Percentiles rank a stretch among this genome's conserved stretches.
Conservation (phyloP, 2,113 vertebrate genomes). For the Opisthocomus hoazin region DNA sequence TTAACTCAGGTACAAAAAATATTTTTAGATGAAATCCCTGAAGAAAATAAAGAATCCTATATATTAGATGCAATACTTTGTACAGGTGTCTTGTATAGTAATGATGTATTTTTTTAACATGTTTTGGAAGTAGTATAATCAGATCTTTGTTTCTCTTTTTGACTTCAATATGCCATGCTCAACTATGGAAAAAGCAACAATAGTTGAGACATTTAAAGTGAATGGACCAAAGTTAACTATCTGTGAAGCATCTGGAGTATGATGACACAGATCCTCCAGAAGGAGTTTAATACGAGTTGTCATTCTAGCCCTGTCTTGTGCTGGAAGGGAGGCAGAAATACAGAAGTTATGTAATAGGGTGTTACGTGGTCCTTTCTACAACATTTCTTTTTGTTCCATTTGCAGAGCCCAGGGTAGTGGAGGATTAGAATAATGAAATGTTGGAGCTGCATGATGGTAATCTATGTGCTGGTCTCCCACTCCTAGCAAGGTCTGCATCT, state of each 20-base stretch:
- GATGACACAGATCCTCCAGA: background rate
- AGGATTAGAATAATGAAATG: background rate
- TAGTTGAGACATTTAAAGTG: background rate
- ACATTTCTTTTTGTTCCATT: background rate
- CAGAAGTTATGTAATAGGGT: background rate
- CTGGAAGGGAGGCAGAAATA: background rate
- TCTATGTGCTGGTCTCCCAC: background rate
- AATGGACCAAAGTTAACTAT: background rate
- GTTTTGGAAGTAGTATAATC: background rate
- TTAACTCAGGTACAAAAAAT: background rate
- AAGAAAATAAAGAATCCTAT: background rate
- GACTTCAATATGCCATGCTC: background rate
- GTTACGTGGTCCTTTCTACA: background rate
- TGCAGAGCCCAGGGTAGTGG: background rate
- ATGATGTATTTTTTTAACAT: background rate
- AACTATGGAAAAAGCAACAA: background rate
- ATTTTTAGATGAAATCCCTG: background rate
- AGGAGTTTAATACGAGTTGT: background rate
- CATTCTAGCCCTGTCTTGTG: background rate
- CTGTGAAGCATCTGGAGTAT: background rate
- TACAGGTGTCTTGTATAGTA: background rate
- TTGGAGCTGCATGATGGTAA: background rate
- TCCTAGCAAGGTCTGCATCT: background rate
- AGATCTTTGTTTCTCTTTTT: background rate
- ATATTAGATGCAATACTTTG: background rate